These are phyloP conservation scores for Eueremaeus valkanovi DNA, from an alignment of 2,888 invertebrate genomes.

Conservation along the genomic window DNA sequence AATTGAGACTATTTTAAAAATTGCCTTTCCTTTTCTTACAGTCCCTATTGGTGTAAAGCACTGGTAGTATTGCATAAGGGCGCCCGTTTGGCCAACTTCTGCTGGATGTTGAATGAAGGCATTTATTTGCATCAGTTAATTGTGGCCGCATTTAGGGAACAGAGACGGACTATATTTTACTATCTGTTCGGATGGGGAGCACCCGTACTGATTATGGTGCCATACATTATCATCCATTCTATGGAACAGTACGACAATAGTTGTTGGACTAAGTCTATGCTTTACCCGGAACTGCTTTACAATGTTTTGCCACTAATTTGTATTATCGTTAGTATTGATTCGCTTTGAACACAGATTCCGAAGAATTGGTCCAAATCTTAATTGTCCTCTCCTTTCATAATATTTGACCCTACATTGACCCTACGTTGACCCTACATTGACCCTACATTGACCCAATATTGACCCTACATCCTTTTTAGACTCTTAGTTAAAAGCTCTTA, in stretches of 20 bases:
- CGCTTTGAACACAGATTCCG: too few relatives aligned
- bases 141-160: constrained; percentile 62
- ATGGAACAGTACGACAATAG: constrained; percentile 32
- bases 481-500: too few relatives aligned
- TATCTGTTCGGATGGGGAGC: constrained; percentile 51
- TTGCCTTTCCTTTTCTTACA: not conserved
- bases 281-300: constrained; percentile 59
- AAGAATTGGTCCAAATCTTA: too few relatives aligned
- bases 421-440: too few relatives aligned
- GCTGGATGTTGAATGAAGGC: constrained; percentile 66
- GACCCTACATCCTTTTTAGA: too few relatives aligned
- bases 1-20: not conserved
- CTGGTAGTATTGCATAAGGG: constrained; percentile 59
- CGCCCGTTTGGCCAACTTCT: constrained; percentile 62
- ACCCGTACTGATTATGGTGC: constrained; percentile 38
- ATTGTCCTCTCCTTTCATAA: too few relatives aligned
- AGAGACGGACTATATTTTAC: constrained; percentile 54
- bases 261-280: constrained; percentile 43
- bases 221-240: constrained; percentile 37
- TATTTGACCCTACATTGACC: too few relatives aligned
- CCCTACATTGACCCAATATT: too few relatives aligned
- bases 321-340: constrained; percentile 51
- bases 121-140: constrained; percentile 64
- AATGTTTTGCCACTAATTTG: constrained; percentile 62
- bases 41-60: constrained; percentile 55